phyloP scores from a whole-genome alignment of 2,888 invertebrate genomes.

The Carterocephalus palaemon region DNA sequence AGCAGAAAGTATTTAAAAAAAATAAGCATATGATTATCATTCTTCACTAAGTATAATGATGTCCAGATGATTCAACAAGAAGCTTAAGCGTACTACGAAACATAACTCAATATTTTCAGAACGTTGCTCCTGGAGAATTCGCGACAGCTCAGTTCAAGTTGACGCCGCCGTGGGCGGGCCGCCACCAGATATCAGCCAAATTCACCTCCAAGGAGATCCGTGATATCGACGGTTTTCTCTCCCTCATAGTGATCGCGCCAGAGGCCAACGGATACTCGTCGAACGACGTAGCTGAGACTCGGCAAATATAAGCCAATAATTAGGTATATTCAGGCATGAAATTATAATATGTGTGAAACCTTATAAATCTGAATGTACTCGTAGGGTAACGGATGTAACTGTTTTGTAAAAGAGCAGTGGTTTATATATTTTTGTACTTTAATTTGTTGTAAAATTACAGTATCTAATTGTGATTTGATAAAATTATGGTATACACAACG shows the following conservation, averaged over 20 bases:
- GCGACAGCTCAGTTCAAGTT: slow-evolving; percentile 87
- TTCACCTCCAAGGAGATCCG: slow-evolving; percentile 92
- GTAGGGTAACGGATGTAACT: no score
- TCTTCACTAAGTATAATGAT: no score
- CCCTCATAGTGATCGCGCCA: slow-evolving; percentile 81
- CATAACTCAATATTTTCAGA: slow-evolving; percentile 45
- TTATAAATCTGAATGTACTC: no score
- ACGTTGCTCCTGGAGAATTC: slow-evolving; percentile 81
- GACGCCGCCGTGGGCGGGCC: slow-evolving; percentile 87
- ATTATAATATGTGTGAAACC: no score
- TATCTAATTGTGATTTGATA: no score
- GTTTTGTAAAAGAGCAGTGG: no score
- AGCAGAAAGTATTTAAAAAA: neutral
- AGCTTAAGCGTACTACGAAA: neutral
- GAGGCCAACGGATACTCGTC: slow-evolving; percentile 59
- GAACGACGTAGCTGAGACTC: slow-evolving; percentile 47
- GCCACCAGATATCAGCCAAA: slow-evolving; percentile 90
- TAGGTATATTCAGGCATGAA: no score
- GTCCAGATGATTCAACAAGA: no score
- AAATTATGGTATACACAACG: no score
- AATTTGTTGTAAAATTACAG: no score
- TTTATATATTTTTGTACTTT: no score
- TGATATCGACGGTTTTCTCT: slow-evolving; percentile 93
- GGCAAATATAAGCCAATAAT: slow-evolving; percentile 48
- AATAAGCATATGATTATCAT: neutral